Evolutionary conservation across 2,888 invertebrate species (phyloP), one percentile per base, ranked within the genome.

Genomic region (Heteromyza rotundicornis): DNA sequence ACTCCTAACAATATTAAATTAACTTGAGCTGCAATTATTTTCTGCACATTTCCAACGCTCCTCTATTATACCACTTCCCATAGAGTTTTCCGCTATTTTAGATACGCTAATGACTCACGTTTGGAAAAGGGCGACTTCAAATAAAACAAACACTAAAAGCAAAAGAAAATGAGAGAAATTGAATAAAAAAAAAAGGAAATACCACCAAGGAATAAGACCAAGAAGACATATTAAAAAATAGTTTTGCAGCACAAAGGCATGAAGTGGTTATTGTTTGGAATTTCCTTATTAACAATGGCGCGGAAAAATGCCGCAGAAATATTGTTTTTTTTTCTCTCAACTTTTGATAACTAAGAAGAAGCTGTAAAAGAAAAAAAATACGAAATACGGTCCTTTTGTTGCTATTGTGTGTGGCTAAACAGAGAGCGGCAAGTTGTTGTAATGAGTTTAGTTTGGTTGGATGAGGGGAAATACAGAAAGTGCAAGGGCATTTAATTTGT

Each of bases 31-130:
- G 44, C 44, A 44, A 50, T 57, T 32, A 49, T 49, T 57, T n/a
- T 44, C 2, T 10, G 49, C 50, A 32, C 50, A 47, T 49, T 50
- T 57, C 22, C 40, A 16, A 12, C 12, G 3, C 16, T 12, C n/a
- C 19, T 10, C 19, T 40, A 27, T 50, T 57, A 50, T 32, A 32
- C 10, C 40, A 47, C 17, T 57, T 50, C 49, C 35, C 16, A 27
- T 49, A 17, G 35, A 36, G 49, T 49, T 22, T 57, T 57, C 57
- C 57, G 57, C 24, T 57, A 50, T 35, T 57, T 50, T 57, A 50
- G 35, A 50, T 49, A 49, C 57, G 57, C 57, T 57, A 57, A 57
- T 57, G 57, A 57, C 23, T 49, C 49, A 50, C 57, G 20, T 27
- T 47, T 12, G n/a, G 7, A 40, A n/a, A 23, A 36, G 16, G 7